Percentiles rank a stretch among this genome's conserved stretches.
Conservation (phyloP, 2,113 vertebrate species). For the Festucalex cinctus region DNA sequence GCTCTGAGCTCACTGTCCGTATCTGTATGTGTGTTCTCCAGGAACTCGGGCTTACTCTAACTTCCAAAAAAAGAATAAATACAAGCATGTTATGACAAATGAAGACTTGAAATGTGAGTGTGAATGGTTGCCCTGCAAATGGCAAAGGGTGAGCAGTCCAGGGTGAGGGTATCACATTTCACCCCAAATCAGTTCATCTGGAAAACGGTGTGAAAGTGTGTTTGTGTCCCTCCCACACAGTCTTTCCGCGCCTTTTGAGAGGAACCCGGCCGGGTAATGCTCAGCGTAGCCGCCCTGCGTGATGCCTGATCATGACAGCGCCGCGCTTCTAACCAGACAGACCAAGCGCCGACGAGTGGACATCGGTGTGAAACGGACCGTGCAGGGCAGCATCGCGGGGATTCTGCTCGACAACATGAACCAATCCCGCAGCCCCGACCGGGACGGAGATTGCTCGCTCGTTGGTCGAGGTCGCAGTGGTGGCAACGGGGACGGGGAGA, state of each 20-base stretch:
- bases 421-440: conserved; percentile 87
- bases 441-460: conserved; percentile 93
- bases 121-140: neutral
- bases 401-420: conserved; percentile 95
- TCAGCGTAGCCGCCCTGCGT: conserved; percentile 72
- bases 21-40: no score
- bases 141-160: neutral
- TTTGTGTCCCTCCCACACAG: conserved; percentile 2
- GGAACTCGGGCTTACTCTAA: neutral
- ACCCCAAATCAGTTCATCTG: neutral
- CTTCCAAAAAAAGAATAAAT: neutral
- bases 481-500: conserved; percentile 81
- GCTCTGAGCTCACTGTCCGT: neutral
- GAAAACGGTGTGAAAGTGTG: neutral
- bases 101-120: neutral
- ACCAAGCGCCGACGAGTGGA: conserved; percentile 99
- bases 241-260: conserved; percentile 80
- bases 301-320: conserved; percentile 99
- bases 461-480: conserved; percentile 76
- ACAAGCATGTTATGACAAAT: neutral
- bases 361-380: conserved; percentile 99
- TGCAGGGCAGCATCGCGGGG: conserved; percentile 87
- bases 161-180: neutral
- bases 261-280: conserved; percentile 67
- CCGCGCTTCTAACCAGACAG: conserved; percentile 98